Percentiles rank a stretch among this genome's conserved stretches.
These are phyloP conservation scores for Cenopis cana DNA, from an alignment of 2,888 invertebrate species.

Conservation along the genomic window DNA sequence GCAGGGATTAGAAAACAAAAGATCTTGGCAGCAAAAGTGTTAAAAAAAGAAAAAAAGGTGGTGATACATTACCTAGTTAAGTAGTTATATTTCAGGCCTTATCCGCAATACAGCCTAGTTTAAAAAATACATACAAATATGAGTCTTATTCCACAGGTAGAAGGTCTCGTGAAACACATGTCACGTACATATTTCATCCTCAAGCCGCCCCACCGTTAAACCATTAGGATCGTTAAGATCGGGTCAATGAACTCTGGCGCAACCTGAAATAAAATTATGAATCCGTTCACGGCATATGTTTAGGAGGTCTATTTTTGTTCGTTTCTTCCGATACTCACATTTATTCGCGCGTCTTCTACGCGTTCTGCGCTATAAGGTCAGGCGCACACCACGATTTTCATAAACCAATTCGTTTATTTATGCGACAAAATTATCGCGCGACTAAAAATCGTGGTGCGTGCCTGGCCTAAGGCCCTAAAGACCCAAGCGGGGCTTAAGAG, in stretches of 20 bases:
- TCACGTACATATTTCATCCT: slow-evolving; percentile 8
- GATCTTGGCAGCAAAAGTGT: neutral
- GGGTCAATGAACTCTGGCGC: neutral
- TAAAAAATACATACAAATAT: neutral
- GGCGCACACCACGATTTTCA: no score
- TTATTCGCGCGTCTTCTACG: no score
- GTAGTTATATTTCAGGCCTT: neutral
- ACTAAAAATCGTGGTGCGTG: no score
- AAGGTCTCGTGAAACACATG: neutral
- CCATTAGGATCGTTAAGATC: slow-evolving; percentile 6
- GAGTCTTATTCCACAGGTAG: neutral
- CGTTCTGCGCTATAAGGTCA: no score
- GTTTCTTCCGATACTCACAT: neutral
- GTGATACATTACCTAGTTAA: neutral
- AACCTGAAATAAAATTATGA: neutral
- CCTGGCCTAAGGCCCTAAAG: no score
- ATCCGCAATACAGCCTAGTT: neutral
- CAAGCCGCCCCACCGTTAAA: neutral
- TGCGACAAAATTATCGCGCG: no score
- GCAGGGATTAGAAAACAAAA: neutral
- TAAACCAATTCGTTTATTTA: no score
- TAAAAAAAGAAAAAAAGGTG: neutral
- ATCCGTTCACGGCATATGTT: slow-evolving; percentile 10
- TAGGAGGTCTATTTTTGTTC: neutral
- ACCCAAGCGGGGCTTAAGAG: no score